phyloP scores from a whole-genome alignment of 1,140 invertebrate species.

The Drosophila guanche region DNA sequence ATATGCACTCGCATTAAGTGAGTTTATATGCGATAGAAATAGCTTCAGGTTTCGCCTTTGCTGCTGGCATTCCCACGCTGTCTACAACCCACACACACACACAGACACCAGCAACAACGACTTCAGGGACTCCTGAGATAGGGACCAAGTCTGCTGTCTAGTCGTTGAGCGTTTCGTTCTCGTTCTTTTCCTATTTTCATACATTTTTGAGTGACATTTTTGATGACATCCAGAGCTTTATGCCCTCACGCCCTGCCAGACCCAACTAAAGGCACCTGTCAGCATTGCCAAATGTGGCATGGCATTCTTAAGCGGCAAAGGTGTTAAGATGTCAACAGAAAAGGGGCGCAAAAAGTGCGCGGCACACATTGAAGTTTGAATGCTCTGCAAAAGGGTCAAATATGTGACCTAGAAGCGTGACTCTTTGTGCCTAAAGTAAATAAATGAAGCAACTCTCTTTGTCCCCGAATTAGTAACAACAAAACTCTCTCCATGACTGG shows the following conservation, averaged over 20 bases:
- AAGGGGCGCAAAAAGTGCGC: slow-evolving; percentile 8
- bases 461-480: slow-evolving; percentile 9
- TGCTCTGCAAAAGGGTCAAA: slow-evolving; percentile 25
- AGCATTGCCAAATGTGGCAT: slow-evolving; percentile 75
- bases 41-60: slow-evolving; percentile 28
- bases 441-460: not conserved
- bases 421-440: not conserved
- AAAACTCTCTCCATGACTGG: slow-evolving; percentile 2
- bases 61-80: slow-evolving; percentile 44
- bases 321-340: slow-evolving; percentile 76
- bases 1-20: slow-evolving; percentile 75
- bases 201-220: slow-evolving; percentile 81
- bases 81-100: slow-evolving; percentile 6
- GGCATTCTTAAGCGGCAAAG: slow-evolving; percentile 71
- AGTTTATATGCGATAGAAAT: slow-evolving; percentile 64
- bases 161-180: slow-evolving; percentile 36
- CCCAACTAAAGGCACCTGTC: slow-evolving; percentile 80
- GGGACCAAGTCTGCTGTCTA: slow-evolving; percentile 11
- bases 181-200: slow-evolving; percentile 68
- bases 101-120: not conserved
- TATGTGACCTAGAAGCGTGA: too few relatives aligned
- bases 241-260: slow-evolving; percentile 56
- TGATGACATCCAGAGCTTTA: slow-evolving; percentile 78
- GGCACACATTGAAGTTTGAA: slow-evolving; percentile 15
- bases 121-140: not conserved